A percentile compares a stretch with the other conserved stretches of the same genome.
phyloP scores from a whole-genome alignment of 1,140 invertebrate species.

The Drusus annulatus region DNA sequence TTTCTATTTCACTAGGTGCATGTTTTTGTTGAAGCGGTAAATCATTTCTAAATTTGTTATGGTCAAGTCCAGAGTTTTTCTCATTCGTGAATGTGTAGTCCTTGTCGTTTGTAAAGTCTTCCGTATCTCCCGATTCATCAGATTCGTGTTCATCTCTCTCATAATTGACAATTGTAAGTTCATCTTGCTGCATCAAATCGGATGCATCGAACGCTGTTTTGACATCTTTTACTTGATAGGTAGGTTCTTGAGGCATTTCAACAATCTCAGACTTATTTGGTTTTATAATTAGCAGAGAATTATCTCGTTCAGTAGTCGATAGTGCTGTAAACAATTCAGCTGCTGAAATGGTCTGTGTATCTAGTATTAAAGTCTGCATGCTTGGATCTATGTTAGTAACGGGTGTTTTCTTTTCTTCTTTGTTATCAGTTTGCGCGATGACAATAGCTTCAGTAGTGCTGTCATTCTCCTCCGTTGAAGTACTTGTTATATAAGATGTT shows the following conservation, averaged over 20 bases:
- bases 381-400: background rate
- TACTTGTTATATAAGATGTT: background rate
- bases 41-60: conserved; percentile 44
- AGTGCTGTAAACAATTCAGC: background rate
- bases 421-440: background rate
- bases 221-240: background rate
- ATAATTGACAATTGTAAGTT: conserved; percentile 57
- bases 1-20: background rate
- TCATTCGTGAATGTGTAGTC: background rate
- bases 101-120: conserved; percentile 2
- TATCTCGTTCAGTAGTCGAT: background rate
- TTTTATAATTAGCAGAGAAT: conserved; percentile 19
- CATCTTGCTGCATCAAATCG: conserved; percentile 58
- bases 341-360: background rate
- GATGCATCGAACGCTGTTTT: conserved; percentile 8
- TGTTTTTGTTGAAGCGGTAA: conserved; percentile 28
- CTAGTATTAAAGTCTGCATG: background rate
- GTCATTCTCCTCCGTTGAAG: background rate
- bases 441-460: background rate
- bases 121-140: background rate
- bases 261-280: background rate
- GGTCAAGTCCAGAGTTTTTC: conserved; percentile 12
- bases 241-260: conserved; percentile 8
- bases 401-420: background rate
- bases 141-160: conserved; percentile 42